phyloP scores from a whole-genome alignment of 1,140 invertebrate species.

The Triops longicaudatus region DNA sequence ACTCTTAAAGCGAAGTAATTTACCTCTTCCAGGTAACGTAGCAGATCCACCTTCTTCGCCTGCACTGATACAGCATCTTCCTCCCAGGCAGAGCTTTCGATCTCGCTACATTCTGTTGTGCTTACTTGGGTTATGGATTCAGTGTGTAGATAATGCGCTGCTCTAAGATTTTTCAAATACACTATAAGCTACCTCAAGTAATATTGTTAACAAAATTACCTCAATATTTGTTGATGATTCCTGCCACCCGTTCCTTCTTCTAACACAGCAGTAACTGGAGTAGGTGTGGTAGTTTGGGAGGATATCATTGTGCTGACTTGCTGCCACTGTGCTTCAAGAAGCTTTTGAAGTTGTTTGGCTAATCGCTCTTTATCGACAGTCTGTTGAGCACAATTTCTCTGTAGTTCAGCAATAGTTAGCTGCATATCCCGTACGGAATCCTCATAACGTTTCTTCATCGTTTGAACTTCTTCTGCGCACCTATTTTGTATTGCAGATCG shows the following conservation, averaged over 20 bases:
- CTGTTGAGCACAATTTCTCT: not conserved
- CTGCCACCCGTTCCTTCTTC: not conserved
- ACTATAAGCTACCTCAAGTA: not conserved
- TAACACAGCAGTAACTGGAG: not conserved
- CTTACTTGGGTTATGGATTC: not conserved
- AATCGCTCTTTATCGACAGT: not conserved
- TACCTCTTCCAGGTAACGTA: not conserved
- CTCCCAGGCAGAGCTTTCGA: not conserved
- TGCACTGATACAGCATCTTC: not conserved
- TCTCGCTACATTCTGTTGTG: constrained; percentile 3
- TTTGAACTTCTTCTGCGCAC: not conserved
- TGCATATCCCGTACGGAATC: not conserved
- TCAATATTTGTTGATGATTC: not conserved
- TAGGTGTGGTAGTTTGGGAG: not conserved
- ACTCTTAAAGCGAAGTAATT: not conserved
- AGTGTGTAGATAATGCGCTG: not conserved
- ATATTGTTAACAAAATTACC: not conserved
- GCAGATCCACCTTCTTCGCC: not conserved
- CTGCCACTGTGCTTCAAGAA: not conserved
- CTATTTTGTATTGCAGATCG: not conserved
- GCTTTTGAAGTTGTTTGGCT: not conserved
- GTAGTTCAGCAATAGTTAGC: not conserved
- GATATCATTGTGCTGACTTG: not conserved
- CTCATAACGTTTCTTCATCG: not conserved
- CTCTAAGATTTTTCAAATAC: not conserved